Conservation (phyloP, 1,140 invertebrate genomes). For the Polypedilum vanderplanki region DNA sequence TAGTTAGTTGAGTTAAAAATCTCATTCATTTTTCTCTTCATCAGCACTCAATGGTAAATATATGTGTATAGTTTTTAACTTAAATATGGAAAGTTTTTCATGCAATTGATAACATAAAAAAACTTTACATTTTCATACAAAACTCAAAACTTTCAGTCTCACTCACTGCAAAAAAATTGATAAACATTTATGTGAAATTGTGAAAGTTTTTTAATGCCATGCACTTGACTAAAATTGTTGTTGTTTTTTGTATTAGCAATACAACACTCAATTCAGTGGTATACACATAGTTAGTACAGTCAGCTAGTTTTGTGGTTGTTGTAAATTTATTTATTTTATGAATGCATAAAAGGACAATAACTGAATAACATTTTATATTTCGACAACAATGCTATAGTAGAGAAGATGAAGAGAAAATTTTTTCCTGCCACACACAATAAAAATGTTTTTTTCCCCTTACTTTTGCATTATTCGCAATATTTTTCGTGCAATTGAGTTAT, state of each 20-base stretch:
- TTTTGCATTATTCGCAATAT: background rate
- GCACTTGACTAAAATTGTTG: too few species aligned
- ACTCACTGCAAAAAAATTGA: background rate
- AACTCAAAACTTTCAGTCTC: background rate
- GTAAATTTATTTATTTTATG: background rate
- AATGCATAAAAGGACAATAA: background rate
- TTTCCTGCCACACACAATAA: background rate
- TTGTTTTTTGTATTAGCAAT: too few species aligned
- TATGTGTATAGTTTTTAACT: too few species aligned
- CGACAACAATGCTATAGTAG: background rate
- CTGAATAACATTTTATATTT: too few species aligned
- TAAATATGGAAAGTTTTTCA: background rate
- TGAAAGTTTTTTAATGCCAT: background rate
- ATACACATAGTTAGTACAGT: background rate
- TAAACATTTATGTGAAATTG: conserved; percentile 9
- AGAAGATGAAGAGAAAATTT: background rate
- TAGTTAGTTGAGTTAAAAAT: background rate
- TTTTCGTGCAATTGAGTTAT: conserved; percentile 1
- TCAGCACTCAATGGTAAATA: too few species aligned
- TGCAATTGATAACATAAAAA: conserved; percentile 1
- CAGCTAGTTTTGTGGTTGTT: background rate
- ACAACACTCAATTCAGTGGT: background rate
- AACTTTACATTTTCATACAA: background rate
- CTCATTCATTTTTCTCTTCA: background rate
- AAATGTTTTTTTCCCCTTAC: background rate